These are phyloP conservation scores for Lampris incognitus DNA, from an alignment of 2,113 vertebrate genomes.

Conservation along the genomic window DNA sequence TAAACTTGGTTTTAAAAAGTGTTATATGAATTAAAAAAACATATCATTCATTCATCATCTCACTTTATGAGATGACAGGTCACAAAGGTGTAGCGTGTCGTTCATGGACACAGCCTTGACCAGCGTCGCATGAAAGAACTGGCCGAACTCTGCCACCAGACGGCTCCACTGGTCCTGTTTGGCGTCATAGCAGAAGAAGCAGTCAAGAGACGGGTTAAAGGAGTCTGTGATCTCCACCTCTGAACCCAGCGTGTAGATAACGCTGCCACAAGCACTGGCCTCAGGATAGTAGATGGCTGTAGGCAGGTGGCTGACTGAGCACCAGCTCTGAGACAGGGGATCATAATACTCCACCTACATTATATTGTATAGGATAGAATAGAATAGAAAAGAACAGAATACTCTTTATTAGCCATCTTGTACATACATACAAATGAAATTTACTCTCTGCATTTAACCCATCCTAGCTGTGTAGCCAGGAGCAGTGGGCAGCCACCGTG, in stretches of 20 bases:
- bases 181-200: constrained; percentile 93
- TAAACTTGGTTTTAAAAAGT: no score
- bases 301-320: constrained; percentile 88
- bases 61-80: constrained; percentile 95
- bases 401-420: no score
- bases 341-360: constrained; percentile 90
- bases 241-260: constrained; percentile 94
- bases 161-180: constrained; percentile 93
- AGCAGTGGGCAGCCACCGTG: no score
- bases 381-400: no score
- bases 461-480: no score
- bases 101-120: constrained; percentile 94
- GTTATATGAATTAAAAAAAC: not conserved
- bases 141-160: constrained; percentile 94
- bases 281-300: constrained; percentile 95
- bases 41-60: constrained; percentile 14
- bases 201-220: constrained; percentile 97
- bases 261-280: constrained; percentile 88
- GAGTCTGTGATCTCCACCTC: constrained; percentile 93
- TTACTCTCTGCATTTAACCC: no score
- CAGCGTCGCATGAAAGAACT: constrained; percentile 95
- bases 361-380: not conserved
- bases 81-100: constrained; percentile 92
- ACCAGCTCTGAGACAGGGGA: constrained; percentile 89
- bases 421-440: no score